Conservation (phyloP, 2,113 vertebrate genomes). For the Bothrops jararaca region DNA sequence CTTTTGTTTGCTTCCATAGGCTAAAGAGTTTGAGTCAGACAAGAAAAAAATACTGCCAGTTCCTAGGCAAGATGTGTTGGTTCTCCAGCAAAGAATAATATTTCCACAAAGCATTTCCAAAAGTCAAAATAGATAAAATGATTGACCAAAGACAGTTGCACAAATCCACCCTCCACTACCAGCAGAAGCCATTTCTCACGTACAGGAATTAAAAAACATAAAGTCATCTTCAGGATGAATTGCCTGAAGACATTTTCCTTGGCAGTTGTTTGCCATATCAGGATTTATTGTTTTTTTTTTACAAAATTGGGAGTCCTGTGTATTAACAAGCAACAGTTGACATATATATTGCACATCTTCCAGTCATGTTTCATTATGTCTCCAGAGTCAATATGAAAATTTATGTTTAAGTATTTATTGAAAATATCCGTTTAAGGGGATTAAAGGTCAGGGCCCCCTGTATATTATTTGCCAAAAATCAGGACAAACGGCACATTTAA, state of each 20-base stretch:
- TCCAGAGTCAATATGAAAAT: neutral
- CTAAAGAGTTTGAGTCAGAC: neutral
- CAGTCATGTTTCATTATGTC: neutral
- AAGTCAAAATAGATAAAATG: neutral
- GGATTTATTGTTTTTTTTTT: neutral
- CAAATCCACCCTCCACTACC: neutral
- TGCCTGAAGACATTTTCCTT: neutral
- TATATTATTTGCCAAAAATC: slow-evolving; percentile 57
- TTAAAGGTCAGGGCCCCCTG: slow-evolving; percentile 52
- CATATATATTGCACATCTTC: neutral
- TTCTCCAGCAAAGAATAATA: neutral
- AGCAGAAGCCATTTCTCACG: neutral
- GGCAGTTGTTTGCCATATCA: neutral
- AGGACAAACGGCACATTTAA: slow-evolving; percentile 70
- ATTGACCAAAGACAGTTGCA: neutral
- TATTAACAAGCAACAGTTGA: neutral
- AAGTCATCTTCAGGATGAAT: neutral
- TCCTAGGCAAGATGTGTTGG: neutral
- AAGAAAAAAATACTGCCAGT: neutral
- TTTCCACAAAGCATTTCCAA: neutral
- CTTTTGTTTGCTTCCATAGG: neutral
- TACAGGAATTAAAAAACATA: neutral
- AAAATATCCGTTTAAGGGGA: slow-evolving; percentile 38
- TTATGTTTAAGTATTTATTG: slow-evolving; percentile 33
- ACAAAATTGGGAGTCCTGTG: neutral